These are phyloP conservation scores for Drosophila ustulata DNA, from an alignment of 2,888 invertebrate species.

Conservation along the genomic window DNA sequence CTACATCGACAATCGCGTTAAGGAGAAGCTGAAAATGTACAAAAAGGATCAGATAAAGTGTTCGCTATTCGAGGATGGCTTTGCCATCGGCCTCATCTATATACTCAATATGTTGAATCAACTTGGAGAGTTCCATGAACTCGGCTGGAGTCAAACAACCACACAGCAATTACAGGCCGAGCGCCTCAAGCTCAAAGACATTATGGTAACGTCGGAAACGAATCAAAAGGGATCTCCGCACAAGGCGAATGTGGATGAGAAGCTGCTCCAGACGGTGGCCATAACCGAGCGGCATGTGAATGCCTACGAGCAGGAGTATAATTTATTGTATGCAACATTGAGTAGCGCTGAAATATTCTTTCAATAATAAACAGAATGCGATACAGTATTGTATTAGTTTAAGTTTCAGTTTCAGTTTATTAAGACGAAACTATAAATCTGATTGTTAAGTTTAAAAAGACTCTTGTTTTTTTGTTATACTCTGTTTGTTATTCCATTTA, in stretches of 20 bases:
- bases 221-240: conserved; percentile 76
- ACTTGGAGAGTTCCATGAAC: conserved; percentile 93
- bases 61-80: conserved; percentile 98
- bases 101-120: conserved; percentile 96
- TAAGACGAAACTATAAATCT: conserved; percentile 68
- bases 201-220: conserved; percentile 86
- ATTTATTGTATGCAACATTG: conserved; percentile 94
- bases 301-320: conserved; percentile 93
- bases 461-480: conserved; percentile 8
- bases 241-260: conserved; percentile 85
- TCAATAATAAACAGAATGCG: conserved; percentile 85
- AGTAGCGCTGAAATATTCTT: conserved; percentile 98
- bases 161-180: conserved; percentile 90
- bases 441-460: conserved; percentile 16
- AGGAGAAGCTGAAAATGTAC: conserved; percentile 95
- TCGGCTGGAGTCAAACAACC: conserved; percentile 98
- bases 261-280: conserved; percentile 96
- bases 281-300: conserved; percentile 94
- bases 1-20: conserved; percentile 96
- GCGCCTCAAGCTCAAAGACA: conserved; percentile 86
- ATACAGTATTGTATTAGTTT: conserved; percentile 5
- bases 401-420: conserved; percentile 56
- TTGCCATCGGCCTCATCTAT: conserved; percentile 97
- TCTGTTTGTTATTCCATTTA: conserved; percentile 19
- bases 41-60: conserved; percentile 91